Evolutionary conservation across 2,888 invertebrate genomes (phyloP), one percentile per base, ranked within the genome.

Genomic region (Thymelicus sylvestris): DNA sequence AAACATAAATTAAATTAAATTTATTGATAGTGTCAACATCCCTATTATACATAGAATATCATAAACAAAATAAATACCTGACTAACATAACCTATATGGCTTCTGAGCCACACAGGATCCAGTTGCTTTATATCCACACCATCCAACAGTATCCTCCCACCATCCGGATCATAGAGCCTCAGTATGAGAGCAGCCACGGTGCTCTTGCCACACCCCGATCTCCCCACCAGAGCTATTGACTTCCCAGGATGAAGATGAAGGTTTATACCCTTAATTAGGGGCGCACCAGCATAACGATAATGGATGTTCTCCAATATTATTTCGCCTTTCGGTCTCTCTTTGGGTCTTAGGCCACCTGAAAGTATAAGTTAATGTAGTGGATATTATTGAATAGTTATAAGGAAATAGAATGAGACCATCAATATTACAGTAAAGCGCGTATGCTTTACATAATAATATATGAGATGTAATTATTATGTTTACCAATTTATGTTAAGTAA

Each of bases 121-220:
- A 99, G 82, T 0, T 95, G 93, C 77, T 91, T 95, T 12, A 99
- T 94, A 87, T 98, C 95, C 0, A 95, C 87, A 7, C 96, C 97
- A 84, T 99, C 99, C 31, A 99, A 85, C 63, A 94, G 84, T 66
- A 99, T 94, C 7, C 83, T 84, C 0, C 98, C 98, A 72, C 87
- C 80, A 4, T 93, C 89, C 0, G 98, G 98, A 84, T 99, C 98
- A 83, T 99, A 99, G 0, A 97, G 90, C 80, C 99, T 94, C 64
- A 99, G 89, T 74, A 99, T 93, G 1, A 99, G 93, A 0, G 96
- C 94, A 0, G 97, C 98, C 72, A 99, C 93, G 0, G 99, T 99
- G 64, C 98, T 98, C 89, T 99, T 99, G 0, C 99, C 99, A 39
- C 98, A 98, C 0, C 99, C 99, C 72, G 98, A 98, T 0, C 97